Conservation (phyloP, 2,113 vertebrate genomes). For the Cyrtonyx montezumae region DNA sequence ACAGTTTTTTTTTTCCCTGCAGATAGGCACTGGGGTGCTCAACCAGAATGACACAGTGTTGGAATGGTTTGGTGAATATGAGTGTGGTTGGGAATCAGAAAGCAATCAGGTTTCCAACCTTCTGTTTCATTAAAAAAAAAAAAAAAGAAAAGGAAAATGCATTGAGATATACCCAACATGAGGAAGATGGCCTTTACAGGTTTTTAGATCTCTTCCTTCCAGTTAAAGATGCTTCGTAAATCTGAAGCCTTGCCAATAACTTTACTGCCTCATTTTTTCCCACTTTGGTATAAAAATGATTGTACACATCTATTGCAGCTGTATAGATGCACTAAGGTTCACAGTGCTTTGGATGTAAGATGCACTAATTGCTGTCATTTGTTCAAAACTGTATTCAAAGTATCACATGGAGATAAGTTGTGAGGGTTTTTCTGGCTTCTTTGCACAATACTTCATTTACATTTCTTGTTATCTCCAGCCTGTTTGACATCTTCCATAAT, state of each 20-base stretch:
- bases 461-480: neutral
- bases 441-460: neutral
- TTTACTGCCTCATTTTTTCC: neutral
- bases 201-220: neutral
- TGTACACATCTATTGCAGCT: rapidly evolving
- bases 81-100: neutral
- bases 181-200: neutral
- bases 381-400: neutral
- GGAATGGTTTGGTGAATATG: neutral
- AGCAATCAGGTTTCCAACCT: neutral
- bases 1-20: neutral
- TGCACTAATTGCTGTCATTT: neutral
- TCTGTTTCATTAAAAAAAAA: neutral
- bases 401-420: neutral
- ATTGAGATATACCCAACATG: neutral
- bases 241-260: neutral
- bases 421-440: neutral
- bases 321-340: neutral
- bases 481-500: neutral
- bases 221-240: neutral
- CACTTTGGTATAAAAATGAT: neutral
- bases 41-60: rapidly evolving
- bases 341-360: neutral
- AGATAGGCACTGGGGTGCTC: neutral
- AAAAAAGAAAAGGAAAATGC: neutral